phyloP scores from a whole-genome alignment of 2,113 vertebrate species.

The Rhynchomys soricoides region DNA sequence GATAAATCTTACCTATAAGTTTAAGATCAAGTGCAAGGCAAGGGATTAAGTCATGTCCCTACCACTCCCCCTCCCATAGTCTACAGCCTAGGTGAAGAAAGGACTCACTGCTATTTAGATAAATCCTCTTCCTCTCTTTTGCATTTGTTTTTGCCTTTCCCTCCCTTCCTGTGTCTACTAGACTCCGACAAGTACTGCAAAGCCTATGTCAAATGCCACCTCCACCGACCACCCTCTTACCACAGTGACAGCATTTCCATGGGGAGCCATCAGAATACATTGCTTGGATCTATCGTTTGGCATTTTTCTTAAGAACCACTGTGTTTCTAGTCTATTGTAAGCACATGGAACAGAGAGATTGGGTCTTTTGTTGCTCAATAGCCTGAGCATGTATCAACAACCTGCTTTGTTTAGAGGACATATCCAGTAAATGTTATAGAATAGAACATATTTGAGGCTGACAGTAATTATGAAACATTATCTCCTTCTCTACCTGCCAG shows the following conservation, averaged over 20 bases:
- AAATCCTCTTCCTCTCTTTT: not conserved
- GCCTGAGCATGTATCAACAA: not conserved
- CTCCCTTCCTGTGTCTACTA: not conserved
- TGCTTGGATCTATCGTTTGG: not conserved
- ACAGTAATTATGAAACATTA: not conserved
- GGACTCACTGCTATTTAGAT: conserved; percentile 46
- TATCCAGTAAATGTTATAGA: not conserved
- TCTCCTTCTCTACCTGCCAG: not conserved
- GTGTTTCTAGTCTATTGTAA: not conserved
- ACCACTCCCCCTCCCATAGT: conserved; percentile 12
- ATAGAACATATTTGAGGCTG: not conserved
- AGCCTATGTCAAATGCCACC: not conserved
- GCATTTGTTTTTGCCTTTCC: conserved; percentile 18
- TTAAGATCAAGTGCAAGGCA: conserved; percentile 34
- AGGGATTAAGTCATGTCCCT: conserved; percentile 39
- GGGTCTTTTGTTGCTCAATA: not conserved
- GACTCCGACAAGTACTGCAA: conserved; percentile 59
- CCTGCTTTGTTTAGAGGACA: not conserved
- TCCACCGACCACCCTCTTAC: not conserved
- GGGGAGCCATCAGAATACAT: not conserved
- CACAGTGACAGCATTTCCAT: not conserved
- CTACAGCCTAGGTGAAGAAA: conserved; percentile 12
- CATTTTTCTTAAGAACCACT: not conserved
- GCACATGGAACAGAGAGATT: not conserved
- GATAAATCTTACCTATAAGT: conserved; percentile 32